Percentiles rank a stretch among this genome's conserved stretches.
phyloP scores from a whole-genome alignment of 2,797 vertebrate genomes.

The Echiichthys vipera region DNA sequence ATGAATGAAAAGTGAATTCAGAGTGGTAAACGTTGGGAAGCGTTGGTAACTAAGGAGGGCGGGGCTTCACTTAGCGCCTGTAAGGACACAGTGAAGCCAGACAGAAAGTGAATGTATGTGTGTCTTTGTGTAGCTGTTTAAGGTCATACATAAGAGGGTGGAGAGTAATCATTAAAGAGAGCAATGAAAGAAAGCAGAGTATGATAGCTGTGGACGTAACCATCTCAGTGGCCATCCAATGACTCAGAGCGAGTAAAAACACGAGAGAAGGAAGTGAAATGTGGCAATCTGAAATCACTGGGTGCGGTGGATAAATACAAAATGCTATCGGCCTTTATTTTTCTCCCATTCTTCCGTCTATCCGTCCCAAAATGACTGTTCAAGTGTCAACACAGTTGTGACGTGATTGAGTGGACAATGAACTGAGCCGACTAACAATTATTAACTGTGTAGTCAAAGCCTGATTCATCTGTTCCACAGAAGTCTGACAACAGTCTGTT shows the following conservation, averaged over 20 bases:
- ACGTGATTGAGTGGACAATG: no score
- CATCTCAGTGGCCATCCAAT: slow-evolving; percentile 20
- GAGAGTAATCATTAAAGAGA: slow-evolving; percentile 2
- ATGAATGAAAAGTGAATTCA: no score
- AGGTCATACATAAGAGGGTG: not conserved
- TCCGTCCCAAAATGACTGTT: no score
- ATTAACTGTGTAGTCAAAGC: slow-evolving; percentile 22
- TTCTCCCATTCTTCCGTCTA: no score
- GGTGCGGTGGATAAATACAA: not conserved
- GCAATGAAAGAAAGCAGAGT: not conserved
- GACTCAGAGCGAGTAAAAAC: slow-evolving; percentile 51
- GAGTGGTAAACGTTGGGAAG: not conserved
- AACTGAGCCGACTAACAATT: not conserved
- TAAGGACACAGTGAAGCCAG: slow-evolving; percentile 1
- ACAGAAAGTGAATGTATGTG: not conserved
- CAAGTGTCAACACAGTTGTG: no score
- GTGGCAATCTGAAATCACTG: slow-evolving; percentile 11
- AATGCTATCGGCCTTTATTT: no score
- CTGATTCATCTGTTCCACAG: slow-evolving; percentile 18
- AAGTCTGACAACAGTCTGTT: slow-evolving; percentile 10
- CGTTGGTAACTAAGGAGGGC: not conserved
- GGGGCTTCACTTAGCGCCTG: not conserved
- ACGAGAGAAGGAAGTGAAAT: slow-evolving; percentile 41
- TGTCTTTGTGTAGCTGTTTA: not conserved
- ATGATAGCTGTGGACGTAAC: not conserved